Evolutionary conservation across 2,113 vertebrate species (phyloP).

Genomic region (Rhombomys opimus): DNA sequence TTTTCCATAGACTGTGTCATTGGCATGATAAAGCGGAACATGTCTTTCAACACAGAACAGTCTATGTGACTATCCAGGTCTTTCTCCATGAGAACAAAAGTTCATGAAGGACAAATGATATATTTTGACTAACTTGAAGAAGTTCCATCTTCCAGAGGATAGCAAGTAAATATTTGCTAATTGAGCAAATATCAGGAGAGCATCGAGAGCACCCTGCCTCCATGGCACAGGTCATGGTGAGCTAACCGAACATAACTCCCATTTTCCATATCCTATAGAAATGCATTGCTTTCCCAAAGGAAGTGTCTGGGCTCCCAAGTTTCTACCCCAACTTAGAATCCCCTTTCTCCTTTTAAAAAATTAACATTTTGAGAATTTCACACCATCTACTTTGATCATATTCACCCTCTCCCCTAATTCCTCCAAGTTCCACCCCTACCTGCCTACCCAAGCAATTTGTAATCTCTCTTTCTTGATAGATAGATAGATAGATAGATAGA

Average conservation of each 20-base stretch:
- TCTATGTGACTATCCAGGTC: neutral
- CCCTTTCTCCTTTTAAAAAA: neutral
- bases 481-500: no score
- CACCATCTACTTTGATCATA: neutral
- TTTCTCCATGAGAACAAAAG: neutral
- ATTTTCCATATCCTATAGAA: neutral
- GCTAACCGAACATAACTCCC: neutral
- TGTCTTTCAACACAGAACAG: neutral
- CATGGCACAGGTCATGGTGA: neutral
- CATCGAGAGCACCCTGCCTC: neutral
- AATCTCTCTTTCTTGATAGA: neutral
- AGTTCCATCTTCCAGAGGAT: neutral
- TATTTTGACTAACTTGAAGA: neutral
- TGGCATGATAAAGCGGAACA: neutral
- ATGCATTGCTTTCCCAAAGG: neutral
- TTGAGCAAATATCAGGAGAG: neutral
- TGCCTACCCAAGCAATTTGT: neutral
- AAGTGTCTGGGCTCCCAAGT: neutral
- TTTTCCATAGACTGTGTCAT: neutral
- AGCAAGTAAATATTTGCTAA: conserved; percentile 2
- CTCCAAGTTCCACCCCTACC: neutral
- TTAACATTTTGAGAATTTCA: neutral
- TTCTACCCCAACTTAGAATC: neutral
- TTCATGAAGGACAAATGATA: neutral
- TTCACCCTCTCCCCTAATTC: neutral